Evolutionary conservation across 2,797 vertebrate species (phyloP), one percentile per base, ranked within the genome.

Genomic region (Cyprinella venusta): DNA sequence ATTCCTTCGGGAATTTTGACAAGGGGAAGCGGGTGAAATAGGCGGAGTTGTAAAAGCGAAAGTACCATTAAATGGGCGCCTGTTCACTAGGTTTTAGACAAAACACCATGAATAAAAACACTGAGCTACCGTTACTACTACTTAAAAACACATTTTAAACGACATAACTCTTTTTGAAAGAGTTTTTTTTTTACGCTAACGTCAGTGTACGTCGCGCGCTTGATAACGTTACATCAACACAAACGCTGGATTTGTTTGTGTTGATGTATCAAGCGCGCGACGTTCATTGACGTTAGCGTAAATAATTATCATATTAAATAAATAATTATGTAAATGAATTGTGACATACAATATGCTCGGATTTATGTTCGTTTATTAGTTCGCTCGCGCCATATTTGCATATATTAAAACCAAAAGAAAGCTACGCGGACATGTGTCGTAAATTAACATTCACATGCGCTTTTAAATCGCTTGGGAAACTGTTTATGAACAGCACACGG

Each of bases 41-140:
- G 21, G 63, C 42, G 76, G 40, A 4, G 70, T 50, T 30, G 6
- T 76, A 56, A 76, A 82, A 82, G 6, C 80, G 80, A 81, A 82
- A 82, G 80, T 67, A 1, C 2, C 7, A 54, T 42, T 42, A 67
- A 67, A 82, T 3, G 10, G 36, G 48, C 80, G 33, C 24, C 12
- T 54, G 18, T 50, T 65, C 8, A 42, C 15, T 5, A 6, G 15
- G 30, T 1, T 74, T 24, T 3, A 12, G 26, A 18, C 8, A 33
- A 67, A 61, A 54, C 19, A 18, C 13, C 1, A 1, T 3, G 48
- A 74, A 15, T 21, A 15, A 3, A 45, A 21, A 40, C 6, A 61
- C 10, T 40, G 0, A 8, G 24, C 1, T 19, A 3, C 10, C 8
- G 10, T 45, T 45, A 45, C 4, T 48, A 64, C 9, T 2, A 8